Percentiles rank a stretch among this genome's conserved stretches.
Evolutionary conservation across 2,888 invertebrate species (phyloP).

Genomic region (Orthosia gracilis): DNA sequence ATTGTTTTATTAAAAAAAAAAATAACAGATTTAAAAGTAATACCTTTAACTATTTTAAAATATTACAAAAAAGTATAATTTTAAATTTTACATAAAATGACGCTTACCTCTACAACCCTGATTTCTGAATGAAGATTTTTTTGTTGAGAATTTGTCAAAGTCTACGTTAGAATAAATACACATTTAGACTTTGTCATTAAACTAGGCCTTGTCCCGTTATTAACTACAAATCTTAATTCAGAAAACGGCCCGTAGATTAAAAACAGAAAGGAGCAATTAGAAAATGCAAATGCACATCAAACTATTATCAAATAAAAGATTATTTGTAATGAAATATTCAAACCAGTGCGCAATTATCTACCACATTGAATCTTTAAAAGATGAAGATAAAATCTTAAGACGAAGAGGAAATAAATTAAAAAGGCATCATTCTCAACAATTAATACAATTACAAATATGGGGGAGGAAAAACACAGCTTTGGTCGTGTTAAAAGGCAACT

Average conservation of each 20-base stretch:
- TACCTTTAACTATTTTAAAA: not conserved
- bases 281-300: not conserved
- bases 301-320: not conserved
- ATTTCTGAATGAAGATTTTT: no score
- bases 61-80: no score
- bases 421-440: constrained; percentile 83
- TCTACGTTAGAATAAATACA: no score
- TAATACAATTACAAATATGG: constrained; percentile 87
- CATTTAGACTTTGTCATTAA: no score
- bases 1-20: not conserved
- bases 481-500: constrained; percentile 81
- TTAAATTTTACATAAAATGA: no score
- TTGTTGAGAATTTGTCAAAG: no score
- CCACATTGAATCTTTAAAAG: constrained; percentile 61
- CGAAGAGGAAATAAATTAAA: constrained; percentile 74
- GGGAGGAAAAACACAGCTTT: constrained; percentile 85
- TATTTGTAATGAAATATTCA: constrained; percentile 23
- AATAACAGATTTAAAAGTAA: no score
- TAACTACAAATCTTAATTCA: not conserved
- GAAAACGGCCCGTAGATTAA: not conserved
- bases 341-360: constrained; percentile 46
- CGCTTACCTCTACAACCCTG: no score
- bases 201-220: no score
- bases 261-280: not conserved
- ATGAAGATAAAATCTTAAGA: constrained; percentile 61